Evolutionary conservation across 2,113 vertebrate genomes (phyloP), one percentile per base, ranked within the genome.

Genomic region (Oostethus manadensis): DNA sequence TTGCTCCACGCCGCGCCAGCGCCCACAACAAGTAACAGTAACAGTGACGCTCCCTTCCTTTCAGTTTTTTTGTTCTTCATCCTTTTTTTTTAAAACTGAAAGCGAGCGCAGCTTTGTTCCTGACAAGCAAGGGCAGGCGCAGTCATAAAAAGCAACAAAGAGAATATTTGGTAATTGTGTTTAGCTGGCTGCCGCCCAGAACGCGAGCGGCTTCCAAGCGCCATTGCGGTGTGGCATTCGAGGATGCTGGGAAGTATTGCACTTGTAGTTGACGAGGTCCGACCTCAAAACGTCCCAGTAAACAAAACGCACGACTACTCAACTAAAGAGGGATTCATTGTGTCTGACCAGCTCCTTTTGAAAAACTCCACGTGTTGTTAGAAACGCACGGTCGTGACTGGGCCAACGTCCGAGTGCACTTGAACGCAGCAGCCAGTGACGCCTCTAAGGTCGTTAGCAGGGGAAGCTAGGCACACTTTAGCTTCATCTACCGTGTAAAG

Each of bases 141-240:
- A 71, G 67, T 77, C 62, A 66, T 78, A 45, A 76, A n/a, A 80
- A 81, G 73, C 76, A 74, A 72, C 80, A 58, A 73, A 76, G 65
- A 67, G 66, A 70, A 60, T 73, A 56, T 56, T n/a, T 17, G 70
- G 48, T 64, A 71, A 75, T 68, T 73, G 57, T 66, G 16, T 66
- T 53, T 73, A 64, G 69, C 56, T 62, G 57, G 33, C 47, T 33
- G 29, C 29, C 4, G 64, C 44, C 57, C 26, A 40, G 51, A 72
- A 71, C 69, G 44, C 5, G 62, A 43, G 58, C 63, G 18, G 2
- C 33, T 15, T 63, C 72, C 68, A 66, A 63, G 66, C 55, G 65
- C 70, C 63, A 78, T 74, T 53, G 57, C 59, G 26, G 33, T 42
- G 38, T 14, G 13, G 38, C 35, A 20, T 14, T 55, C 11, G 35